Evolutionary conservation across 2,797 vertebrate species (phyloP).

Genomic region (Macropodus opercularis): DNA sequence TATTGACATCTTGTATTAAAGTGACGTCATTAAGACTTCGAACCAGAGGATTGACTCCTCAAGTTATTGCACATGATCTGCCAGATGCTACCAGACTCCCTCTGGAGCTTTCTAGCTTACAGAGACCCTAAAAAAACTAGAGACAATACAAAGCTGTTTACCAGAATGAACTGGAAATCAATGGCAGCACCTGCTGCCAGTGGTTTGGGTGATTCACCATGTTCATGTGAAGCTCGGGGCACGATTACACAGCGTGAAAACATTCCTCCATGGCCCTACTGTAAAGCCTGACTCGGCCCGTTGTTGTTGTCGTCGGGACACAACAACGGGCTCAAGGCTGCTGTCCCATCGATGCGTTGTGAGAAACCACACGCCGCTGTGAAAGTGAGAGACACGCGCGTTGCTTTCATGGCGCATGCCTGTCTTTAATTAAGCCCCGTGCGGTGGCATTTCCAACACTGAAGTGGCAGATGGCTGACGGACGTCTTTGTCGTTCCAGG

Average conservation of each 20-base stretch:
- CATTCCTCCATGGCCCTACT: slow-evolving; percentile 60
- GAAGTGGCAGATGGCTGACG: slow-evolving; percentile 30
- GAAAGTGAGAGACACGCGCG: slow-evolving; percentile 35
- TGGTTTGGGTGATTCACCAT: slow-evolving; percentile 73
- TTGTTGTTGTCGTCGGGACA: slow-evolving; percentile 53
- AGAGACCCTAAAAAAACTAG: slow-evolving; percentile 58
- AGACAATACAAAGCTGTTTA: slow-evolving; percentile 77
- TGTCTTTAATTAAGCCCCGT: slow-evolving; percentile 34
- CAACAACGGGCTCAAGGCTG: slow-evolving; percentile 56
- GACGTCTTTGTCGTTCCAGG: slow-evolving; percentile 80
- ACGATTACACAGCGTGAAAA: slow-evolving; percentile 63
- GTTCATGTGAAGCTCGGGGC: slow-evolving; percentile 57
- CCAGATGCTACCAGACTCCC: slow-evolving; percentile 56
- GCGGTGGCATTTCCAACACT: slow-evolving; percentile 37
- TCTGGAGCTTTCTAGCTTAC: slow-evolving; percentile 73
- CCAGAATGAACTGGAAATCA: slow-evolving; percentile 75
- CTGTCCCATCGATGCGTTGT: slow-evolving; percentile 38
- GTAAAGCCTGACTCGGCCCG: slow-evolving; percentile 36
- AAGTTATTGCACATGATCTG: slow-evolving; percentile 59
- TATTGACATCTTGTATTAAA: not conserved
- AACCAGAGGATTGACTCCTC: slow-evolving; percentile 34
- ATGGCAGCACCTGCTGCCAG: slow-evolving; percentile 66
- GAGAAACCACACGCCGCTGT: slow-evolving; percentile 4
- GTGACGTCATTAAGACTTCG: slow-evolving; percentile 13
- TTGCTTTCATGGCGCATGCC: slow-evolving; percentile 31